A percentile compares a stretch with the other conserved stretches of the same genome.
Evolutionary conservation across 2,797 vertebrate genomes (phyloP).

Genomic region (Hafferia zeledoni): DNA sequence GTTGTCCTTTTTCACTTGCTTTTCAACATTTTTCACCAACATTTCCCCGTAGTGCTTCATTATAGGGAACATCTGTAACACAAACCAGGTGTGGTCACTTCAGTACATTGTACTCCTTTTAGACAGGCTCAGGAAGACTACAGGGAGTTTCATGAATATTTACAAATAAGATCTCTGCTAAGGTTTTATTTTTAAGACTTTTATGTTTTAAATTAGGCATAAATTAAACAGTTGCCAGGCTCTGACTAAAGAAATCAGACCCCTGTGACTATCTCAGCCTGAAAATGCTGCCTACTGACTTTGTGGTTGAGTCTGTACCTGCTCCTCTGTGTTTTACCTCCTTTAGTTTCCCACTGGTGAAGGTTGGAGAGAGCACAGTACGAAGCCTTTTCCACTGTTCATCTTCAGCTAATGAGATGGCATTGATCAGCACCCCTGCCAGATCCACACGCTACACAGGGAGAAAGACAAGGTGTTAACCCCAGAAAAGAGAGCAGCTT

Average conservation of each 20-base stretch:
- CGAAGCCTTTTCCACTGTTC: slow-evolving; percentile 74
- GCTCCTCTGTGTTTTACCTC: slow-evolving; percentile 63
- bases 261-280: background rate
- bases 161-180: background rate
- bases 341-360: slow-evolving; percentile 78
- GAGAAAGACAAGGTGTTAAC: background rate
- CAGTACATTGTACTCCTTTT: background rate
- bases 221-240: background rate
- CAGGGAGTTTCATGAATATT: background rate
- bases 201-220: background rate
- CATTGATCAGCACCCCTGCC: background rate
- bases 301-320: background rate
- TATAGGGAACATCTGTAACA: slow-evolving; percentile 83
- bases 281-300: background rate
- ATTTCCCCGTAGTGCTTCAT: slow-evolving; percentile 78
- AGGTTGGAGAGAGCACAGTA: slow-evolving; percentile 72
- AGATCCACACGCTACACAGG: background rate
- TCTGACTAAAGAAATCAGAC: background rate
- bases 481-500: background rate
- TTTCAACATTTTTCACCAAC: slow-evolving; percentile 78
- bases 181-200: background rate
- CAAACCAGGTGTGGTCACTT: background rate
- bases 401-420: slow-evolving; percentile 39
- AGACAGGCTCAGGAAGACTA: background rate
- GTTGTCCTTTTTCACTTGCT: slow-evolving; percentile 62